Evolutionary conservation across 2,113 vertebrate species (phyloP), one percentile per base, ranked within the genome.

Genomic region (Cyanoderma ruficeps): DNA sequence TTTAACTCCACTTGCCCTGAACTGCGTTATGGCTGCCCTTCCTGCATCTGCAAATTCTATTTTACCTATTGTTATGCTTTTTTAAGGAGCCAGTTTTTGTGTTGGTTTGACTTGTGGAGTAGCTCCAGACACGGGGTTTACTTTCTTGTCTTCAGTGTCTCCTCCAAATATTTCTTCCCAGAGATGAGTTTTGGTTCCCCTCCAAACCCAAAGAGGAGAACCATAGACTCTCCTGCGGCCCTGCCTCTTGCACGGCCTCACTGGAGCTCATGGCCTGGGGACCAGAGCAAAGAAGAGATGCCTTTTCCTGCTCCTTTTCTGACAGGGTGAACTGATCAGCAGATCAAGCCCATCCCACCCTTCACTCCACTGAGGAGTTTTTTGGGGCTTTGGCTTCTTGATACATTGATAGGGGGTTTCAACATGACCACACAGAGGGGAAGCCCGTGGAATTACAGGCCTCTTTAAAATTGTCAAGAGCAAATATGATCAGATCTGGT

Each of bases 401-500:
- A 35, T 33, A 21, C 7, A 82, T 44, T 44, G 85, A 77, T 30
- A n/a, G 8, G 30, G 0, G 2, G 56, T 60, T 95, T 59, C 78
- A 70, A 18, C 53, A 1, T 72, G 93, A 59, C 93, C 91, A 88
- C 91, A 90, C 87, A 30, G 31, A 22, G 41, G 47, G 80, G 83
- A 89, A 57, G 53, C 37, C 61, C 0, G 1, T 24, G 76, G 83
- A 94, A 83, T 92, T 94, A 93, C 2, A 88, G 80, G 80, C 65
- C 72, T 89, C 53, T 93, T 23, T 83, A 71, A 92, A 97, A 94
- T 86, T 71, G 80, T 95, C 90, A 90, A 86, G 52, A 96, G 88
- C 92, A 96, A 95, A 92, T 94, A 92, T 68, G 86, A 91, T 93
- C 95, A 90, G 92, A 96, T 96, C 88, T 94, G 76, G 68, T 84